Conservation (phyloP, 2,888 invertebrate genomes). For the Pandemis corylana region DNA sequence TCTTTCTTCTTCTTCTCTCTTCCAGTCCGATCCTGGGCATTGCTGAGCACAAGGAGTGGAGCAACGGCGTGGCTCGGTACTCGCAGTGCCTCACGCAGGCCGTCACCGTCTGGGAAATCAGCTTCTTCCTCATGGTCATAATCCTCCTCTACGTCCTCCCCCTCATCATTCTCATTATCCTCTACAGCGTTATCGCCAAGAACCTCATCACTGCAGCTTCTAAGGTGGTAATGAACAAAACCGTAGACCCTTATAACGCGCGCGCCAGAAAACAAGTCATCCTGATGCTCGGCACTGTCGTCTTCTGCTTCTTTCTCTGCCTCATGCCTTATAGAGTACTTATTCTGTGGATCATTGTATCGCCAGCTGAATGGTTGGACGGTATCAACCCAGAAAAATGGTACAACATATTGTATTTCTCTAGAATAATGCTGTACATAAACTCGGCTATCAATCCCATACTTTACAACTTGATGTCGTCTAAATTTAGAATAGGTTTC, state of each 20-base stretch:
- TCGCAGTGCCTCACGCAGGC: conserved; percentile 93
- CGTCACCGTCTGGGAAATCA: conserved; percentile 89
- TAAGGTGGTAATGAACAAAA: conserved; percentile 88
- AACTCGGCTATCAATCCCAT: conserved; percentile 97
- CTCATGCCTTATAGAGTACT: conserved; percentile 94
- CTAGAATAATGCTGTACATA: conserved; percentile 93
- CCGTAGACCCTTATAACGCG: conserved; percentile 88
- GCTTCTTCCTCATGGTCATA: conserved; percentile 92
- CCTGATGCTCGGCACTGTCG: conserved; percentile 94
- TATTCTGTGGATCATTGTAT: conserved; percentile 92
- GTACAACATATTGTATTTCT: conserved; percentile 93
- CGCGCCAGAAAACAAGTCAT: conserved; percentile 93
- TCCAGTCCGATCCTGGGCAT: conserved; percentile 92
- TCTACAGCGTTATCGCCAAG: conserved; percentile 93
- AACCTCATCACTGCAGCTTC: conserved; percentile 90
- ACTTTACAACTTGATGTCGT: conserved; percentile 96
- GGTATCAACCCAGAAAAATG: conserved; percentile 91
- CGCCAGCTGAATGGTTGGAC: conserved; percentile 88
- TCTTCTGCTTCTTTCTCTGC: conserved; percentile 94
- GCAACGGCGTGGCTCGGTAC: conserved; percentile 88
- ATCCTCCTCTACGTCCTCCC: conserved; percentile 93
- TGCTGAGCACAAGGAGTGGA: conserved; percentile 88
- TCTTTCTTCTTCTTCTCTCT: conserved; percentile 66
- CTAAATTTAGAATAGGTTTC: conserved; percentile 94
- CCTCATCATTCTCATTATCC: conserved; percentile 89